Base-by-base conservation (phyloP, 1,140 invertebrate species). In the Penaeus indicus region DNA sequence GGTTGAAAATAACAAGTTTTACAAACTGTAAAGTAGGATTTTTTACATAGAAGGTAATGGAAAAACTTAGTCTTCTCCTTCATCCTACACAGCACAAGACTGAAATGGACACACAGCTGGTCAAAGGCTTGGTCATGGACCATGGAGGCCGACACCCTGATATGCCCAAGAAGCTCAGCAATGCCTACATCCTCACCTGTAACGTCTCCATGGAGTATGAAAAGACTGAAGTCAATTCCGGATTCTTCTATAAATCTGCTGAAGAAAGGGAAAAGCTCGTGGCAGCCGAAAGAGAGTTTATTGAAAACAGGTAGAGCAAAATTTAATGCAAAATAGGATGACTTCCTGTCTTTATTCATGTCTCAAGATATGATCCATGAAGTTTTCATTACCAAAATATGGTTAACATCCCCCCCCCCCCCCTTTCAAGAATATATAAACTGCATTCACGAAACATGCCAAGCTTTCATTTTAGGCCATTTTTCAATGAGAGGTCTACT, bases 141-240 rank as follows among this genome's bases (percentile, higher is more conserved):
- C 99, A 99, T 93, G 99, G 99, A 67, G 95, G 97, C 0, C 95
- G 99, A 64, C 99, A 99, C 94, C 99, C 99, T 3, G 98, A 99
- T 92, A 99, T 99, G 99, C 98, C 98, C n/a, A 99, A 99, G 93
- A 95, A 95, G 85, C 93, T 98, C 1, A 96, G 96, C 91, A 98
- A 99, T 93, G 97, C 97, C 61, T 99, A 97, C 92, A 99, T 99
- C 92, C 94, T 99, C 0, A 99, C 98, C 2, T 99, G 97, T 92
- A 99, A 99, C 93, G 97, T 99, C 1, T 99, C 98, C 82, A 94
- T 99, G 92, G 99, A 99, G 93, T 99, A 99, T 93, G 99, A 99
- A 92, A 99, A 99, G 96, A 99, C 95, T 95, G 96, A 96, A 92
- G 98, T 99, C 0, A 99, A 99, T 93, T 98, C 98, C 63, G 98